phyloP scores from a whole-genome alignment of 2,888 invertebrate species.

The Pardosa pseudoannulata region DNA sequence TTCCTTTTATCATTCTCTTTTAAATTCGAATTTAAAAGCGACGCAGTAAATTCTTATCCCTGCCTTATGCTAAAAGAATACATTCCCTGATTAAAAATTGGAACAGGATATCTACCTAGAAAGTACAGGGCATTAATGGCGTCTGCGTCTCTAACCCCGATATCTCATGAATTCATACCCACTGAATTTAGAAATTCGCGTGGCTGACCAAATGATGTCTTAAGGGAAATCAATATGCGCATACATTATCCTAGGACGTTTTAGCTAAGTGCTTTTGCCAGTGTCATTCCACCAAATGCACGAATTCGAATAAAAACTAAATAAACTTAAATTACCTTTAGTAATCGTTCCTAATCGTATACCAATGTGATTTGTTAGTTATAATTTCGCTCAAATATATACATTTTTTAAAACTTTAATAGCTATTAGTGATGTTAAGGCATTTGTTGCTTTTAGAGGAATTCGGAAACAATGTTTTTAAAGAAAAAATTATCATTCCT shows the following conservation, averaged over 20 bases:
- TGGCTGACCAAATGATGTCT: slow-evolving; percentile 43
- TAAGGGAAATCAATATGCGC: slow-evolving; percentile 63
- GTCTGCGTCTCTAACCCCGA: not conserved
- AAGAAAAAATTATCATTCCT: no score
- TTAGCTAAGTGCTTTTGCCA: slow-evolving; percentile 63
- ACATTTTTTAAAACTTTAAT: no score
- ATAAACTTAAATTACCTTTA: not conserved
- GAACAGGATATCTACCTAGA: no score
- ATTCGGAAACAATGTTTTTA: no score
- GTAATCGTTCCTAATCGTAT: not conserved
- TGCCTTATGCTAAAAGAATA: no score
- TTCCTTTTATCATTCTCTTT: no score
- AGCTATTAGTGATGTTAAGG: no score
- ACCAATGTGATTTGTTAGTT: not conserved
- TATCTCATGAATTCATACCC: not conserved
- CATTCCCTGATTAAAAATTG: no score
- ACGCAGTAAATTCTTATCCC: no score
- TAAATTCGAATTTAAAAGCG: no score
- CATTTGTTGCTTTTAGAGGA: no score
- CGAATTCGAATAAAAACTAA: not conserved
- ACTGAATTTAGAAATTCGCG: slow-evolving; percentile 31
- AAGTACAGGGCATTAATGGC: no score
- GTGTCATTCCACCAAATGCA: slow-evolving; percentile 27
- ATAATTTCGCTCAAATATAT: not conserved
- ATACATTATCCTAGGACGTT: slow-evolving; percentile 61